Evolutionary conservation across 2,888 invertebrate genomes (phyloP), one percentile per base, ranked within the genome.

Genomic region (Dicycla oo): DNA sequence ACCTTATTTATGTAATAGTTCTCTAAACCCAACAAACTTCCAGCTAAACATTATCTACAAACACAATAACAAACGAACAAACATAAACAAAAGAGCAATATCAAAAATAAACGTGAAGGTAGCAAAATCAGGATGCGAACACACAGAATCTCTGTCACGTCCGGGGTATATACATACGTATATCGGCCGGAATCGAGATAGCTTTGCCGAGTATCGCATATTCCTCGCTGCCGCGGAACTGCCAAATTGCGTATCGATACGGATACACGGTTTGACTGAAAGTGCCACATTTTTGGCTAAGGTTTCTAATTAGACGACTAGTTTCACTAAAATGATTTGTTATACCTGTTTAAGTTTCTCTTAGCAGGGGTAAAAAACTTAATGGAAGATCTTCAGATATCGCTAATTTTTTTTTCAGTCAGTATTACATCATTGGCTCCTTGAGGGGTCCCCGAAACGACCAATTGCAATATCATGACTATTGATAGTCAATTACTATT

Each of bases 171-270:
- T n/a, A n/a, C n/a, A n/a, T n/a, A n/a, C n/a, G n/a, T n/a, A n/a
- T 86, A 84, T 87, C 76, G 80, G 80, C 51, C 60, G 53, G 65
- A 53, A 73, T 75, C 49, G 73, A 54, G 56, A 78, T 75, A 70
- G 75, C 69, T 78, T 69, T 78, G 47, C 69, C 79, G 84, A 86
- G 88, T 88, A 88, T 88, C 86, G 85, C 86, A 86, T 88, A 88
- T 88, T 86, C 86, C 84, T 73, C 78, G 66, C 69, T 80, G 77
- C 85, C 81, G 74, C 82, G 85, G 85, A 87, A 89, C 88, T 89
- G 88, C 91, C 88, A 91, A 92, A 91, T 91, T 91, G 90, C 91
- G 89, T 90, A 90, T 89, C 87, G 89, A 89, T 91, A 88, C 88
- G 85, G 80, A 85, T 75, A 86, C 75, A 77, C 62, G 20, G 38